phyloP scores from a whole-genome alignment of 2,797 vertebrate species.

The Cirrhinus molitorella region DNA sequence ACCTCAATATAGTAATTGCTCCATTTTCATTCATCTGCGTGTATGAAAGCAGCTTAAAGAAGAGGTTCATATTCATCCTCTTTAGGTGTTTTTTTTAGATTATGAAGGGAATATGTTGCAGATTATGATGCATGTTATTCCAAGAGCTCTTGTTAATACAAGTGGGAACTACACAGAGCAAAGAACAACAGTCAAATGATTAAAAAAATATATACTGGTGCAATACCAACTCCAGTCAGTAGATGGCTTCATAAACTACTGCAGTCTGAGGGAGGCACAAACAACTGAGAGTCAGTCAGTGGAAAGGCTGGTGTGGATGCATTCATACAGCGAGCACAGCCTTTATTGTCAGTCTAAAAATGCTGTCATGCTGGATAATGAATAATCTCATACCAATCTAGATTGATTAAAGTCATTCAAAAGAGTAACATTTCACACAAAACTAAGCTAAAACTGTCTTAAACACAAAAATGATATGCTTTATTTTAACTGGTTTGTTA shows the following conservation, averaged over 20 bases:
- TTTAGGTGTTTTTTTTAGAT: slow-evolving; percentile 52
- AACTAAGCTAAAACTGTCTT: too few species aligned
- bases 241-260: slow-evolving; percentile 85
- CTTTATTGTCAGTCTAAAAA: neutral
- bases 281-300: slow-evolving; percentile 33
- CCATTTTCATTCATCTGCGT: slow-evolving; percentile 48
- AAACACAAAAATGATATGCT: too few species aligned
- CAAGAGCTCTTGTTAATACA: slow-evolving; percentile 49
- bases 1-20: slow-evolving; percentile 61
- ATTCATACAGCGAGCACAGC: slow-evolving; percentile 22
- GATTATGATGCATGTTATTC: slow-evolving; percentile 57
- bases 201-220: neutral
- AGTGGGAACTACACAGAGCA: slow-evolving; percentile 23
- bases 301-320: slow-evolving; percentile 12
- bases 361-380: neutral
- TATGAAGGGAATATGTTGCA: slow-evolving; percentile 62
- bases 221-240: slow-evolving; percentile 75
- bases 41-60: slow-evolving; percentile 60
- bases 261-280: slow-evolving; percentile 39
- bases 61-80: slow-evolving; percentile 56
- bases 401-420: neutral
- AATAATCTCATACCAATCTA: neutral
- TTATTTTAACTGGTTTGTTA: neutral
- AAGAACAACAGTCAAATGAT: slow-evolving; percentile 25
- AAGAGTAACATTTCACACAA: neutral